Base-by-base conservation (phyloP, 2,888 invertebrate species). In the Synergus umbraculus region DNA sequence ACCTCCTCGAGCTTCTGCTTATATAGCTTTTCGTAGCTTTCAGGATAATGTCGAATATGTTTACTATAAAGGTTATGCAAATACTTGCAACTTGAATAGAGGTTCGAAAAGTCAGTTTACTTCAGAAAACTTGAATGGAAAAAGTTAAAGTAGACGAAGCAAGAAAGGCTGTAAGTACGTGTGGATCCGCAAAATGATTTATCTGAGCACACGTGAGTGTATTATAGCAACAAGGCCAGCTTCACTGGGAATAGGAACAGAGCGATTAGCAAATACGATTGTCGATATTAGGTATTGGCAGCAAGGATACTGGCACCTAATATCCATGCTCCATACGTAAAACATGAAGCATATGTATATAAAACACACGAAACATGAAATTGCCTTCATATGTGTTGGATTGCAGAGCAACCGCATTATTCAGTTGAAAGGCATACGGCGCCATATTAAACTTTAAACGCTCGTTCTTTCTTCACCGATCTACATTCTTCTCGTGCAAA, bases 401-500 rank as follows among this genome's bases (percentile, higher is more conserved):
- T 18, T 67, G 12, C 60, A 60, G 43, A 67, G 67, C 18, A 67
- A 67, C 67, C 67, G 22, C 67, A 22, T 67, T 18, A 66, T 66
- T 44, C 43, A 43, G 7, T 41, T 67, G 44, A 44, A 67, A 67
- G 67, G 44, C 22, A 67, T n/a, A 67, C 67, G 18, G 43, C 44
- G 41, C 67, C 44, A 41, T 67, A 41, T 67, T 67, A 67, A 67
- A 67, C 46, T 18, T 29, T 43, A 67, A 44, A 66, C 43, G 43
- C 29, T 54, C 73, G 54, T 29, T 79, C 81, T 22, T 76, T 77
- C 77, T 67, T 43, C 78, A 67, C 77, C 76, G 76, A 82, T 82
- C 78, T 81, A 79, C 81, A 81, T 81, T 81, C 78, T 79, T 60
- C 37, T 60, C 77, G 67, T 76, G 79, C 60, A 63, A 60, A 9